Percentiles rank a stretch among this genome's conserved stretches.
These are phyloP conservation scores for Poeciliopsis turrubarensis DNA, from an alignment of 2,113 vertebrate genomes.

Conservation along the genomic window DNA sequence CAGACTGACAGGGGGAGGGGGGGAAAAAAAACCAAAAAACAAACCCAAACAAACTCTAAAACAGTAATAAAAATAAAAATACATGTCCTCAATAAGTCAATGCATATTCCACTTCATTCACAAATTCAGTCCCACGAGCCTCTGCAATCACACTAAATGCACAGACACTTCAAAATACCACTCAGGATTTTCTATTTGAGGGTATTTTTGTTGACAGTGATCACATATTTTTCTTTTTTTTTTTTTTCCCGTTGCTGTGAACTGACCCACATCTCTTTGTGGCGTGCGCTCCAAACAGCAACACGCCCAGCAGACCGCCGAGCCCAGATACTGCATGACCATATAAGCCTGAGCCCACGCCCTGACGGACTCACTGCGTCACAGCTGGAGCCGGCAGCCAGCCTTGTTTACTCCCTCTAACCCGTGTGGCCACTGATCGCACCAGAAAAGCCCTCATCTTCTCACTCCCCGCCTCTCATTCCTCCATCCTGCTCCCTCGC, in stretches of 20 bases:
- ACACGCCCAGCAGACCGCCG: neutral
- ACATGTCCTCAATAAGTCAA: neutral
- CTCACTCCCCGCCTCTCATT: conserved; percentile 33
- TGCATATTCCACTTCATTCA: neutral
- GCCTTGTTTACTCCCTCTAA: conserved; percentile 70
- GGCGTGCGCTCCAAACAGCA: neutral
- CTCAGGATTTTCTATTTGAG: neutral
- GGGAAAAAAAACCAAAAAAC: neutral
- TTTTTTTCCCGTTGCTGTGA: neutral
- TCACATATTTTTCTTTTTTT: neutral
- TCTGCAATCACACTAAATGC: neutral
- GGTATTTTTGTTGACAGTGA: neutral
- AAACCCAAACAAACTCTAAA: neutral
- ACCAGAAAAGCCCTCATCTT: conserved; percentile 69
- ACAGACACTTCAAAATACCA: neutral
- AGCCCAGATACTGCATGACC: conserved; percentile 55
- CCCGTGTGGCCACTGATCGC: conserved; percentile 66
- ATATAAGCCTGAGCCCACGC: conserved; percentile 61
- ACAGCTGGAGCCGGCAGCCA: conserved; percentile 45
- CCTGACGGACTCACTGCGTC: conserved; percentile 69
- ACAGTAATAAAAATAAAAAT: neutral
- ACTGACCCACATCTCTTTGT: neutral
- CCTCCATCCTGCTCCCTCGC: conserved; percentile 31
- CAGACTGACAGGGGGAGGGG: conserved; percentile 35
- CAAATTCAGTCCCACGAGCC: neutral